These are phyloP conservation scores for Bergia puertoricense DNA, from an alignment of 92 coral and sea anemone genomes.

Conservation along the genomic window DNA sequence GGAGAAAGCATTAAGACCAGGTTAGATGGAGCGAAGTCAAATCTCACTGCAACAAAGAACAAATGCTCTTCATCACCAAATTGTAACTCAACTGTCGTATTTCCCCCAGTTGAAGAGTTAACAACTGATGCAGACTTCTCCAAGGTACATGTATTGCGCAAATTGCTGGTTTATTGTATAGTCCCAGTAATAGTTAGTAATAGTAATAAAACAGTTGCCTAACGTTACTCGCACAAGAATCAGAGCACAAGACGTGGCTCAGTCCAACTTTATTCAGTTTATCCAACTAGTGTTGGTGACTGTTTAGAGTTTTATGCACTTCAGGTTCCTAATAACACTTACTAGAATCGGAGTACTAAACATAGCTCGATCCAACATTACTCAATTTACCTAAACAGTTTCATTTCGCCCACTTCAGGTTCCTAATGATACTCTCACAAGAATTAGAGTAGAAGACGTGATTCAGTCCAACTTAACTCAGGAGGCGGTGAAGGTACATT, in stretches of 20 bases:
- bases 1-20: not conserved
- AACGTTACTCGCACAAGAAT: slow-evolving; percentile 4
- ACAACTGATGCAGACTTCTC: slow-evolving; percentile 22
- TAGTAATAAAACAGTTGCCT: not conserved
- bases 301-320: not conserved
- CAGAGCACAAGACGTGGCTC: not conserved
- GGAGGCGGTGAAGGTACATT: slow-evolving; percentile 11
- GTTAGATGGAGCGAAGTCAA: not conserved
- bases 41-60: not conserved
- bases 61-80: not conserved
- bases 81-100: slow-evolving; percentile 19
- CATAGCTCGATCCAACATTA: not conserved
- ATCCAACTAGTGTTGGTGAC: not conserved
- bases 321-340: not conserved
- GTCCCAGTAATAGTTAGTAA: not conserved
- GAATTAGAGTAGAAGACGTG: slow-evolving; percentile 7
- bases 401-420: not conserved
- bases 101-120: slow-evolving; percentile 5
- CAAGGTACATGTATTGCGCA: not conserved
- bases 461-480: slow-evolving; percentile 19
- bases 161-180: not conserved
- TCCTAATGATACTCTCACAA: slow-evolving; percentile 29
- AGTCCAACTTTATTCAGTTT: slow-evolving; percentile 1
- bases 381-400: not conserved
- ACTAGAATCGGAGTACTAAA: not conserved